Evolutionary conservation across 2,113 vertebrate genomes (phyloP).

Genomic region (Salminus brasiliensis): DNA sequence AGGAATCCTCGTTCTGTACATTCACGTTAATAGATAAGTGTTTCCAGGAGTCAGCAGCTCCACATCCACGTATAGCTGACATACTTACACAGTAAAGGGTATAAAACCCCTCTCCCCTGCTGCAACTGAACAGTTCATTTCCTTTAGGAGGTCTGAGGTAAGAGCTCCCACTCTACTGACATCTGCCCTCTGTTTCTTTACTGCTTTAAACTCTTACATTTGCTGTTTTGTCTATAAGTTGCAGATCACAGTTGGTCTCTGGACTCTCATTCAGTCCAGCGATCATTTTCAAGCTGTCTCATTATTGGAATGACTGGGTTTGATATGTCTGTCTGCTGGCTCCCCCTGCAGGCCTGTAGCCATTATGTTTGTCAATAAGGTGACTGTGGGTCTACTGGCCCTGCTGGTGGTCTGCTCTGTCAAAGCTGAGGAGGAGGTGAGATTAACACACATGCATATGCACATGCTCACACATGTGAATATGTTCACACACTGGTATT

Average conservation of each 20-base stretch:
- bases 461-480: too few species aligned
- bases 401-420: slow-evolving; percentile 60
- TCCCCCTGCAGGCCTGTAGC: slow-evolving; percentile 23
- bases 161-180: background rate
- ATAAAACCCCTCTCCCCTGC: slow-evolving; percentile 37
- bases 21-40: slow-evolving; percentile 17
- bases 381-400: slow-evolving; percentile 55
- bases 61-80: background rate
- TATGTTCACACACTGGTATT: too few species aligned
- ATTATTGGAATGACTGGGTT: too few species aligned
- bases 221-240: background rate
- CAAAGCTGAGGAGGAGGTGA: slow-evolving; percentile 60
- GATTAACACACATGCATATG: background rate
- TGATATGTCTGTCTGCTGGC: background rate
- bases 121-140: background rate
- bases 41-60: slow-evolving; percentile 34
- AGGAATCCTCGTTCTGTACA: background rate
- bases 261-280: too few species aligned
- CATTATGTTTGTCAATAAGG: slow-evolving; percentile 59
- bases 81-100: slow-evolving; percentile 19
- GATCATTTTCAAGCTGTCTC: too few species aligned
- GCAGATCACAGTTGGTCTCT: too few species aligned
- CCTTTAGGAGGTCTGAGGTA: slow-evolving; percentile 47
- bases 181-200: background rate
- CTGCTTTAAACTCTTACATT: background rate